Base-by-base conservation (phyloP, 2,888 invertebrate genomes). In the Frankliniella fusca region DNA sequence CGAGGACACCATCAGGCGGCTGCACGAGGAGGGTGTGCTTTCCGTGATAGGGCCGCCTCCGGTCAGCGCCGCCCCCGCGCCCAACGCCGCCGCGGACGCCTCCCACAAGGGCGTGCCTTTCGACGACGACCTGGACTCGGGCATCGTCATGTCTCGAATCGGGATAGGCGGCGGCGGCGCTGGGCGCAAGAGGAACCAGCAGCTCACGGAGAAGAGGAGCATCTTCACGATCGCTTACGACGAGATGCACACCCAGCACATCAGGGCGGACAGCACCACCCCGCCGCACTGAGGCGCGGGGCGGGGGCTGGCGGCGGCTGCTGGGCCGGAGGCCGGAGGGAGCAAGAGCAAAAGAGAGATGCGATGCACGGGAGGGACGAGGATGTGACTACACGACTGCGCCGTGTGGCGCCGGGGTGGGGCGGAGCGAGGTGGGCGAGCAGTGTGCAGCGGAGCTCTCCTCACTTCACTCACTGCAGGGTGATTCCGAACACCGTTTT, bases 161-260 rank as follows among this genome's bases (percentile, higher is more conserved):
- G 10, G 70, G 23, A 18, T 18, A 2, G 70, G 27, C 70, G 23
- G 70, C 27, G 70, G 11, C 70, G 70, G 70, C 23, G 10, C 70
- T 27, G 70, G 70, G 12, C 70, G 70, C 27, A 84, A 84, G 23
- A 85, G 85, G 81, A 85, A 89, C 84, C 90, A 90, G 84, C 89
- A 90, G 84, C 87, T 90, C 83, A 85, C 91, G 83, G 96, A 96
- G 86, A 97, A 97, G 89, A 96, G 97, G 87, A 97, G 96, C 87
- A 93, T 97, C 49, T 97, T 97, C 86, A 96, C 96, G 11, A 97
- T 97, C 85, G 96, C 96, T 0, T 97, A 97, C 87, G 95, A 95
- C 86, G 96, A 96, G 86, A 95, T 97, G 86, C 94, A 95, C 85
- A 96, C 95, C 0, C 94, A 94, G 86, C 94, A 95, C 86, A 89